Evolutionary conservation across 2,888 invertebrate genomes (phyloP), one percentile per base, ranked within the genome.

Genomic region (Diarsia rubi): DNA sequence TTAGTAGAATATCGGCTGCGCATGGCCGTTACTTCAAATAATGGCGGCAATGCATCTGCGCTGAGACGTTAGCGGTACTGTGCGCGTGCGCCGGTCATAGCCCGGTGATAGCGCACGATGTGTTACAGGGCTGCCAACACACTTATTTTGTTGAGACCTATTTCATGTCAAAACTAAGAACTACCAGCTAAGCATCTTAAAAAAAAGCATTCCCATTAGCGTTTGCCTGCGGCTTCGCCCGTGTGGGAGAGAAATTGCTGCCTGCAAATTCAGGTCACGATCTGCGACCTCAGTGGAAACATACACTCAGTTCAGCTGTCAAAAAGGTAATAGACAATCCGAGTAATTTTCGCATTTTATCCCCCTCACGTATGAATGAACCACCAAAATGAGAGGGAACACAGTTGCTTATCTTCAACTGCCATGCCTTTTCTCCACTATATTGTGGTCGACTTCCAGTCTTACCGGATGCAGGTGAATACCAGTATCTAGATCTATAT

Each of bases 21-120:
- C 62, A 57, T 69, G 75, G 76, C 75, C 81, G 81, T 85, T 81
- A 83, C 67, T 67, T 67, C 77, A 76, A 81, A 70, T 81, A 79
- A 86, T 83, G 79, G 65, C 73, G 79, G 74, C 75, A 74, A 71
- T 82, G 80, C 75, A 76, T 85, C 78, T 85, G 62, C 59, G 84
- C 74, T 63, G 77, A 79, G 81, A 72, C 42, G 70, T 78, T 89
- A 89, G 90, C 88, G 86, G 89, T 82, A 84, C 77, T 62, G 70
- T 76, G 85, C 82, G 85, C 84, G 82, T 62, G 76, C 81, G 79
- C 82, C 83, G 86, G 76, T 83, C 85, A 69, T 73, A 78, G 82
- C 82, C 74, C 85, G 78, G 45, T 67, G 71, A 70, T 79, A 78
- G 75, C 74, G 71, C 80, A 83, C 83, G 81, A 73, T 52, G 62